phyloP scores from a whole-genome alignment of 2,797 vertebrate genomes.

The Spea hammondii region DNA sequence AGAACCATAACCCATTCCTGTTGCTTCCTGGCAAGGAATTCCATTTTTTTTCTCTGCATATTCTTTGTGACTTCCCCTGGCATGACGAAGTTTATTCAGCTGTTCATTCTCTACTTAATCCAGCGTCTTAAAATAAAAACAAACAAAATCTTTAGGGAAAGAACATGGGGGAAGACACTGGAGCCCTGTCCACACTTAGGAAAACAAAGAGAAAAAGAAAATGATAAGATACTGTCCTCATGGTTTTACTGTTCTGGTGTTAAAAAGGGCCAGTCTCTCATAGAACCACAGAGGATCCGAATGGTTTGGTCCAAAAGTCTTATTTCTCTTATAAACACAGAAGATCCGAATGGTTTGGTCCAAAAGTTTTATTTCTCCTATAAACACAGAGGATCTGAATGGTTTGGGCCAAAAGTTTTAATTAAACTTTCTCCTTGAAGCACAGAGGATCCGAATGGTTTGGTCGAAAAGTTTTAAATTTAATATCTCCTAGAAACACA shows the following conservation, averaged over 20 bases:
- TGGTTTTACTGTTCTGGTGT: neutral
- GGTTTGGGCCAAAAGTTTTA: no score
- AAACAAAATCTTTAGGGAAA: slow-evolving; percentile 57
- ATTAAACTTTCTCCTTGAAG: no score
- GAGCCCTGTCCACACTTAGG: slow-evolving; percentile 14
- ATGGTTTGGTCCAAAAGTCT: no score
- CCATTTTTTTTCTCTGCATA: slow-evolving; percentile 43
- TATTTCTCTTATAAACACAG: no score
- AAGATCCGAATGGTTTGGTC: no score
- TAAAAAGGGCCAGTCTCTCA: no score
- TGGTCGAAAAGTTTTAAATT: no score
- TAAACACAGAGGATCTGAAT: no score
- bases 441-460: no score
- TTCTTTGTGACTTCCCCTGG: slow-evolving; percentile 55
- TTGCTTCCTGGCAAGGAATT: slow-evolving; percentile 44
- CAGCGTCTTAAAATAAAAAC: slow-evolving; percentile 64
- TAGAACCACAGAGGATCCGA: no score
- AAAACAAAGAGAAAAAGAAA: slow-evolving; percentile 3
- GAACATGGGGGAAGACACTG: slow-evolving; percentile 40
- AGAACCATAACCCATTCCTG: slow-evolving; percentile 42
- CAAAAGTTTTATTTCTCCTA: no score
- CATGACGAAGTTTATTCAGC: slow-evolving; percentile 62
- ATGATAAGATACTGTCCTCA: neutral
- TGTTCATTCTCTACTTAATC: slow-evolving; percentile 63
- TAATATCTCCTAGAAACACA: no score